phyloP scores from a whole-genome alignment of 2,113 vertebrate genomes.

The Mastomys coucha region DNA sequence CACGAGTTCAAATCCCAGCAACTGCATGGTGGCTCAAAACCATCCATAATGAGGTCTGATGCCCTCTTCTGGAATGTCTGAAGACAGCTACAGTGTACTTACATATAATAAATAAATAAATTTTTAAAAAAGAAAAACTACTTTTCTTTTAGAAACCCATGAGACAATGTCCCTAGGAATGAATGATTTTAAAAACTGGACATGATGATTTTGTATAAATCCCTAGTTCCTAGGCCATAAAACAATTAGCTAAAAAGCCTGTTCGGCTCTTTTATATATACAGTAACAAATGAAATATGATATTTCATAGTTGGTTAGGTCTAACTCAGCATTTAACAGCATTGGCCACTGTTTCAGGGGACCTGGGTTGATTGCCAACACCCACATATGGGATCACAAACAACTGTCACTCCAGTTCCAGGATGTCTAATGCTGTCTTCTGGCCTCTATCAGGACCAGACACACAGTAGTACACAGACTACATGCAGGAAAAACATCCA shows the following conservation, averaged over 20 bases:
- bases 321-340: background rate
- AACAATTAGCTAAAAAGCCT: conserved; percentile 1
- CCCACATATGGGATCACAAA: background rate
- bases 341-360: background rate
- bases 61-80: no score
- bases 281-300: background rate
- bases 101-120: no score
- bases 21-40: no score
- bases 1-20: no score
- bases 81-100: no score
- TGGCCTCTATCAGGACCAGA: background rate
- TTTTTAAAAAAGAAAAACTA: background rate
- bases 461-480: background rate
- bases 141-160: conserved; percentile 5
- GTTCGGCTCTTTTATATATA: background rate
- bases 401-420: background rate
- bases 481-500: background rate
- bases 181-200: conserved; percentile 12
- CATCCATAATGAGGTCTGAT: no score
- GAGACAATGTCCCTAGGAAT: background rate
- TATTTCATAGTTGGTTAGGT: background rate
- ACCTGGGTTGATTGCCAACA: background rate
- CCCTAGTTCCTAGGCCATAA: conserved; percentile 3
- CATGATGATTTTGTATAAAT: background rate
- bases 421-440: no score